Base-by-base conservation (phyloP, 2,113 vertebrate genomes). In the Vombatus ursinus region DNA sequence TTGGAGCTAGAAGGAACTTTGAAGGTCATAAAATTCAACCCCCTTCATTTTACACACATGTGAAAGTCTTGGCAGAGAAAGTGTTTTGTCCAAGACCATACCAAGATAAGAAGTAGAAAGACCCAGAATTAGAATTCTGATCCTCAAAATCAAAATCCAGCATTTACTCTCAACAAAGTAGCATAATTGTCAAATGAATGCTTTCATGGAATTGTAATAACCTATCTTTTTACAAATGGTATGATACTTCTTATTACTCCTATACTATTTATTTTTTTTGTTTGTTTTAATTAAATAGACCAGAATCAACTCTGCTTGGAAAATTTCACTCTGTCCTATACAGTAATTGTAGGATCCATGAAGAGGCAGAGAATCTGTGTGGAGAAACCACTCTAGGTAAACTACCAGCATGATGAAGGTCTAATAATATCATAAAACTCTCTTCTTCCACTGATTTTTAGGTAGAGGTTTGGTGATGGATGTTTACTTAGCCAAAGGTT, bases 271-370 rank as follows among this genome's bases (percentile, higher is more conserved):
- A 11, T 57, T 54, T 53, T 53, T 51, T 95, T 93, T 96, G 52
- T 93, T n/a, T n/a, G n/a, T n/a, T 96, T 91, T 90, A 8, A 89
- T 92, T 91, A 92, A 96, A 98, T 93, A n/a, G 90, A 89, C 92
- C 95, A 93, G 92, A 96, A 97, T 95, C 93, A 96, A 98, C 93
- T 61, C 26, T 61, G 93, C 94, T 57, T 92, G 91, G 54, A 94
- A 95, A 90, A 95, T 94, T 91, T 97, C 84, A 91, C 93, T 91
- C 50, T 91, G 68, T 61, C 1, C 31, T 52, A 90, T 94, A 94
- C 94, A 96, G 96, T 95, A 94, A 95, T 95, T 68, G 61, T 90
- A 89, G 93, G 90, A 93, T 91, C 91, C 92, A 95, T 44, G 0
- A 95, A 94, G 50, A 94, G 89, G 37, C 90, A 37, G 9, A 52